phyloP scores from a whole-genome alignment of 2,888 invertebrate genomes.

The Eupsilia transversa region DNA sequence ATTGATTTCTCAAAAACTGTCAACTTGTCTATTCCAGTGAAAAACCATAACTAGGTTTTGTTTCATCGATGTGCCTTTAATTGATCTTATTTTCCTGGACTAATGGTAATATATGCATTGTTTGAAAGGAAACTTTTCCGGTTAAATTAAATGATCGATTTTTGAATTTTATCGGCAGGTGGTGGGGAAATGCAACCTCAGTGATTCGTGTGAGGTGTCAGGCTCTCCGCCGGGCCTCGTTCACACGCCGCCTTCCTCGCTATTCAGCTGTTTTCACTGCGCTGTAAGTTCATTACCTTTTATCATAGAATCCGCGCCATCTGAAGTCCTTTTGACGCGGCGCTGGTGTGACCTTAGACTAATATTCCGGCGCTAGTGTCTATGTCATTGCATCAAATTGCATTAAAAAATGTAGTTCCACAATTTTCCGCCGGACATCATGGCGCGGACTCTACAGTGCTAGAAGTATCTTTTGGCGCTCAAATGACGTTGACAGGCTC shows the following conservation, averaged over 20 bases:
- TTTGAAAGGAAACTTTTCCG: neutral
- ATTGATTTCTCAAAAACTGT: no score
- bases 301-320: no score
- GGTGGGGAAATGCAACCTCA: constrained; percentile 67
- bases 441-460: no score
- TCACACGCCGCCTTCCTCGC: constrained; percentile 73
- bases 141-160: neutral
- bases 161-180: constrained; percentile 60
- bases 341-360: no score
- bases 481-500: neutral
- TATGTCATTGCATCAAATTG: no score
- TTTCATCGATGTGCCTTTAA: no score
- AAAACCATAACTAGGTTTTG: no score
- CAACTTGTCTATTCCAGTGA: no score
- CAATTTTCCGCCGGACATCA: no score
- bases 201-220: constrained; percentile 67
- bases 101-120: neutral
- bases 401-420: no score
- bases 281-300: constrained; percentile 76
- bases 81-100: neutral
- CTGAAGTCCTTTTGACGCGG: no score
- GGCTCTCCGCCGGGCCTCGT: constrained; percentile 61
- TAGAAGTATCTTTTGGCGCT: neutral
- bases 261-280: constrained; percentile 85
- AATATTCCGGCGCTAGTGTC: no score